These are phyloP conservation scores for Parapsyche elsis DNA, from an alignment of 1,140 invertebrate species.

Conservation along the genomic window DNA sequence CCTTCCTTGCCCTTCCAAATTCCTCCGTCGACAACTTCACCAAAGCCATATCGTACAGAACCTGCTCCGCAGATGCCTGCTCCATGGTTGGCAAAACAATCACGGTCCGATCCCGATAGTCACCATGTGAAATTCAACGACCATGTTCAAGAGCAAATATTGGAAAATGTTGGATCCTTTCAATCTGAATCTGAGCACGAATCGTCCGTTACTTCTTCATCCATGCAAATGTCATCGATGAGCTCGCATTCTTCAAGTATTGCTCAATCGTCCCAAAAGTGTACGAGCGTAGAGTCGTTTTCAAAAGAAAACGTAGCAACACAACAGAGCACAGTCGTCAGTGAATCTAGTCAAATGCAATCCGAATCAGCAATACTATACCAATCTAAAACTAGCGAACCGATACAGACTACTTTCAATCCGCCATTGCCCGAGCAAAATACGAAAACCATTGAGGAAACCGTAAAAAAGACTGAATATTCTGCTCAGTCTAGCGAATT, in stretches of 20 bases:
- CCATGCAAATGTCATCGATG: constrained; percentile 17
- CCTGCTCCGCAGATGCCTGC: constrained; percentile 48
- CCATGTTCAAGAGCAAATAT: constrained; percentile 29
- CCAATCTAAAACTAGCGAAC: constrained; percentile 59
- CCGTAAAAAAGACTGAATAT: not conserved
- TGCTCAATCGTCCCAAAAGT: constrained; percentile 42
- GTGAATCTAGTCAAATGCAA: constrained; percentile 18
- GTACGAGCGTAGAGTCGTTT: not conserved
- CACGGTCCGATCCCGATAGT: constrained; percentile 51
- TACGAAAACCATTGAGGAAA: constrained; percentile 24
- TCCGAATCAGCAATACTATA: constrained; percentile 48
- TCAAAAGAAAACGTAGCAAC: not conserved
- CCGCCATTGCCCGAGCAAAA: constrained; percentile 52
- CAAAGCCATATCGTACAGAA: constrained; percentile 38
- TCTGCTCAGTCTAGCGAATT: constrained; percentile 19
- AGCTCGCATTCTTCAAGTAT: constrained; percentile 37
- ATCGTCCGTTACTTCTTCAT: constrained; percentile 22
- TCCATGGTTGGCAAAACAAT: constrained; percentile 52
- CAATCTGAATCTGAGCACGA: not conserved
- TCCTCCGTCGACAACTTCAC: not conserved
- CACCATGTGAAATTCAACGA: constrained; percentile 53
- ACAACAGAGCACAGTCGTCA: constrained; percentile 5
- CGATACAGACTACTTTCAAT: constrained; percentile 57
- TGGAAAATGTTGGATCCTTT: not conserved
- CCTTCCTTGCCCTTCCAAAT: constrained; percentile 7